Evolutionary conservation across 2,113 vertebrate species (phyloP).

Genomic region (Beaufortia kweichowensis): DNA sequence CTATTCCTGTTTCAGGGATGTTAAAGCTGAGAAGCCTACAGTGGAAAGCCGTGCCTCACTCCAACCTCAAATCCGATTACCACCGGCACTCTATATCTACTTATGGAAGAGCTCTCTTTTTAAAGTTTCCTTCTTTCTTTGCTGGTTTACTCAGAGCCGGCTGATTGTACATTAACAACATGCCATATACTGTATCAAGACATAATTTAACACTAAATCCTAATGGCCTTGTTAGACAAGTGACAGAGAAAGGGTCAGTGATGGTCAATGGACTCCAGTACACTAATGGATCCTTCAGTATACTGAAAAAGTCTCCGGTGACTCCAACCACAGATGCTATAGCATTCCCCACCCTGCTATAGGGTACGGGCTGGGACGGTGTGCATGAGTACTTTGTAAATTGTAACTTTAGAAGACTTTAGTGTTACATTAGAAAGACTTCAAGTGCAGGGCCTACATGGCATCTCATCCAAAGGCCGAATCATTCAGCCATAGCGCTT

Average conservation of each 20-base stretch:
- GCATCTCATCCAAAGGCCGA: conserved; percentile 66
- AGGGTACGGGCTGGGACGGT: background rate
- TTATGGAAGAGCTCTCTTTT: conserved; percentile 7
- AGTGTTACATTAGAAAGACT: conserved; percentile 61
- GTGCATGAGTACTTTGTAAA: conserved; percentile 54
- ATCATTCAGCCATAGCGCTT: conserved; percentile 50
- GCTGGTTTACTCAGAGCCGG: conserved; percentile 7
- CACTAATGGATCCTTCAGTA: conserved; percentile 25
- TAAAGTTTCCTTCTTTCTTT: conserved; percentile 11
- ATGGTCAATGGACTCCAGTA: conserved; percentile 35
- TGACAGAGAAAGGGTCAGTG: background rate
- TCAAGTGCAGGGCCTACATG: conserved; percentile 53
- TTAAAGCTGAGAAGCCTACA: conserved; percentile 19
- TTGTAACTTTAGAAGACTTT: conserved; percentile 58
- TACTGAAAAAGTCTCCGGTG: background rate
- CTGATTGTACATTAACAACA: conserved; percentile 29
- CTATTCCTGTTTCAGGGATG: background rate
- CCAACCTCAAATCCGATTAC: conserved; percentile 34
- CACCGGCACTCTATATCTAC: conserved; percentile 18
- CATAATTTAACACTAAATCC: background rate
- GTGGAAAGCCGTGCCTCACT: conserved; percentile 5
- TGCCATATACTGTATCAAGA: background rate
- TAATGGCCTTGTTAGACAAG: conserved; percentile 18
- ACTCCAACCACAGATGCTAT: background rate
- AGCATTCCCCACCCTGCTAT: conserved; percentile 7